These are phyloP conservation scores for Alethe castanea DNA, from an alignment of 2,113 vertebrate species.

Conservation along the genomic window DNA sequence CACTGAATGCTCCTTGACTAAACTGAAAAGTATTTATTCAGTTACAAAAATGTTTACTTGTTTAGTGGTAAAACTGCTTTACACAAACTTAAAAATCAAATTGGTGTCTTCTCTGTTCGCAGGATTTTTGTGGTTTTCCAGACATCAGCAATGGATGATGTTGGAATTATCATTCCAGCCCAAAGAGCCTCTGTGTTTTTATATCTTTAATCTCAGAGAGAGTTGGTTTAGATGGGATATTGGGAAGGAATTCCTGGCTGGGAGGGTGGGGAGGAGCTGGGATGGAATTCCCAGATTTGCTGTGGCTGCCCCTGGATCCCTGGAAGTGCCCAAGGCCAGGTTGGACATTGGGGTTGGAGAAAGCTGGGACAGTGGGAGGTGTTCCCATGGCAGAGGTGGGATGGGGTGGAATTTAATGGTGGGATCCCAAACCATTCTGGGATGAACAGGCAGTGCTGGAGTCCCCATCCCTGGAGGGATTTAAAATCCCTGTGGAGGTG, in stretches of 20 bases:
- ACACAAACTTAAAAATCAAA: constrained; percentile 67
- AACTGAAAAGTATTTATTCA: constrained; percentile 67
- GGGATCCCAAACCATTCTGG: not conserved
- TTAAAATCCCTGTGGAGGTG: not conserved
- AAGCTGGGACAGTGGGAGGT: not conserved
- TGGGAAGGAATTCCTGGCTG: not conserved
- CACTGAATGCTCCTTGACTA: constrained; percentile 68
- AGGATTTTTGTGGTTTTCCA: not conserved
- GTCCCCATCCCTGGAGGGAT: not conserved
- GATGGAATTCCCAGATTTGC: not conserved
- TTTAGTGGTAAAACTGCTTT: constrained; percentile 62
- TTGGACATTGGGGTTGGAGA: not conserved
- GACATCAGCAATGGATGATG: not conserved
- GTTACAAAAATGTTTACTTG: constrained; percentile 74
- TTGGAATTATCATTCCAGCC: constrained; percentile 32
- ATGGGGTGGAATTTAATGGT: rapidly evolving
- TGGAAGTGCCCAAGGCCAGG: not conserved
- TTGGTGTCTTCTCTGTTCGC: not conserved
- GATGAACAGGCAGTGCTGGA: not conserved
- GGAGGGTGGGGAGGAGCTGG: not conserved
- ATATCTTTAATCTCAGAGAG: not conserved
- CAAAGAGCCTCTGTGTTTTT: not conserved
- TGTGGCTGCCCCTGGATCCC: not conserved
- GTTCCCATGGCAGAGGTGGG: rapidly evolving
- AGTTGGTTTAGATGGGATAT: not conserved